Percentiles rank a stretch among this genome's conserved stretches.
phyloP scores from a whole-genome alignment of 2,797 vertebrate genomes.

The Sebastiscus albofasciatus region DNA sequence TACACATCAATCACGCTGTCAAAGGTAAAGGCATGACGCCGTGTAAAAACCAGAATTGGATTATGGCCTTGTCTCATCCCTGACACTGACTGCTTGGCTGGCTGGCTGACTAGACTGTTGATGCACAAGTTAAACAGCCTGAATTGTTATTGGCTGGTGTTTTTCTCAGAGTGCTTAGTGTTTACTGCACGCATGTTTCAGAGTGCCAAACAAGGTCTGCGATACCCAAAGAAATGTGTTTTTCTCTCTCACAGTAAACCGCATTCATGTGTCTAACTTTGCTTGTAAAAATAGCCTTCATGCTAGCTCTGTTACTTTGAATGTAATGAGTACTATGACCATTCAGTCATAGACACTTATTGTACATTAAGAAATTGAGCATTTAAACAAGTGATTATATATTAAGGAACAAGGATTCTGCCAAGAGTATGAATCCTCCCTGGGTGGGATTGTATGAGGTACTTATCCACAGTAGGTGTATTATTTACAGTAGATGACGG shows the following conservation, averaged over 20 bases:
- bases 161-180: constrained; percentile 26
- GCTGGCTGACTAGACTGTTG: constrained; percentile 76
- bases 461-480: no score
- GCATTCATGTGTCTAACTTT: background rate
- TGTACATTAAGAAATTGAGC: background rate
- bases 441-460: background rate
- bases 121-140: constrained; percentile 73
- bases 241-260: background rate
- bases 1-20: constrained; percentile 83
- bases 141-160: constrained; percentile 64
- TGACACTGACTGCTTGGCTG: constrained; percentile 77
- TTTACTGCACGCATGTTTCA: constrained; percentile 36
- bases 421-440: background rate
- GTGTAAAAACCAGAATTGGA: constrained; percentile 83
- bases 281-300: background rate
- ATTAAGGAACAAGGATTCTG: background rate
- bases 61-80: constrained; percentile 80
- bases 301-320: background rate
- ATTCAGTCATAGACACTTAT: background rate
- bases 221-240: background rate
- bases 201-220: constrained; percentile 8
- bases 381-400: background rate
- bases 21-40: constrained; percentile 80
- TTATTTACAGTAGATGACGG: no score
- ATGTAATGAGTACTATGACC: background rate